These are phyloP conservation scores for Dolichotis patagonum DNA, from an alignment of 2,113 vertebrate species.

Conservation along the genomic window DNA sequence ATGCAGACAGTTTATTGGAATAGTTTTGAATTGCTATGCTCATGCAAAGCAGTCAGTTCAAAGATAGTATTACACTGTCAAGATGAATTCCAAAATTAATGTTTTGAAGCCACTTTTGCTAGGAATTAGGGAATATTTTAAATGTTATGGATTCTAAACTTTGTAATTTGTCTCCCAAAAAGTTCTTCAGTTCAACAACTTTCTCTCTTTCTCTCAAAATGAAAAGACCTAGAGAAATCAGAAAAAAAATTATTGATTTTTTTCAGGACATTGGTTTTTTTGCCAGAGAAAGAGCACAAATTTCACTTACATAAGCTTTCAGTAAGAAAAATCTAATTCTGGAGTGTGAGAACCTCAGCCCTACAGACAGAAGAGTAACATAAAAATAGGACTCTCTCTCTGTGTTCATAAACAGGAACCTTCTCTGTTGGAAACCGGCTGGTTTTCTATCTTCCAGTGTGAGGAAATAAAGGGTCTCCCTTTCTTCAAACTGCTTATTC, in stretches of 20 bases:
- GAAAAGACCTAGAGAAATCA: slow-evolving; percentile 20
- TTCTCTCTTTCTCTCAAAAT: neutral
- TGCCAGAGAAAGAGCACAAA: neutral
- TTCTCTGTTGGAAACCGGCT: neutral
- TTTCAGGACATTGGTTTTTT: neutral
- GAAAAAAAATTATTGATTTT: neutral
- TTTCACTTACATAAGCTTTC: neutral
- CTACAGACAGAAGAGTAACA: neutral
- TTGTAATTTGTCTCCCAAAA: slow-evolving; percentile 2
- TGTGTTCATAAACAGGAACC: neutral
- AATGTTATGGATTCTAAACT: neutral
- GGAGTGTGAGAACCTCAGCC: neutral
- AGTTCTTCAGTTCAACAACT: neutral
- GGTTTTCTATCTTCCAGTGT: neutral
- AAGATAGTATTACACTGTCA: neutral
- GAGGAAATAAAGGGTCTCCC: neutral
- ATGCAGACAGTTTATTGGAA: neutral
- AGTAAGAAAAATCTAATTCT: neutral
- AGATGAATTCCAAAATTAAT: neutral
- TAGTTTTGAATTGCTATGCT: neutral
- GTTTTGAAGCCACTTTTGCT: neutral
- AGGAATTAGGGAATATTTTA: neutral
- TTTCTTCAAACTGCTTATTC: neutral
- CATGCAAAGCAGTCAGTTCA: neutral
- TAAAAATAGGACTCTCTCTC: neutral